Evolutionary conservation across 2,113 vertebrate species (phyloP), one percentile per base, ranked within the genome.

Genomic region (Prietella phreatophila): DNA sequence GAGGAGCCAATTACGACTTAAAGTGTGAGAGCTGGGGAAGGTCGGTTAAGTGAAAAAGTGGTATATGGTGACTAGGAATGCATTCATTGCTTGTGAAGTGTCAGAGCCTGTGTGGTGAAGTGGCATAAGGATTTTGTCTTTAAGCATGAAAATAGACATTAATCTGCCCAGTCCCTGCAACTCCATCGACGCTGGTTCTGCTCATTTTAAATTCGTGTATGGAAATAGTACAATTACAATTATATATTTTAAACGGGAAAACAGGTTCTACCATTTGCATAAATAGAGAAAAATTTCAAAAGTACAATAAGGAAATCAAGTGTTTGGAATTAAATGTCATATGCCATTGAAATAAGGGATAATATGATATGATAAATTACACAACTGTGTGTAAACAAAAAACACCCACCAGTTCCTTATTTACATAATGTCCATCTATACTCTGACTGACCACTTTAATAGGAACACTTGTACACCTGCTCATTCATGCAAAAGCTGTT

Each of bases 11-110:
- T 78, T 78, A 53, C 15, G 42, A 78, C 42, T 78, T 27, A 42
- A 78, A n/a, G 42, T 78, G 75, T n/a, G 75, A 50, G 75, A 78
- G 42, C 42, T n/a, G n/a, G 9, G 42, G 75, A 13, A 42, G 36
- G 71, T 75, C 9, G 3, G 36, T 11, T 39, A 36, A 6, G 13
- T 15, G 15, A 50, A 50, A 78, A 78, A n/a, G 75, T n/a, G 42
- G 22, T 42, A n/a, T 78, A n/a, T 78, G 42, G 42, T 47, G 25
- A 50, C 10, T 13, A 9, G 71, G 69, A 3, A 42, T 53, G 42
- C 42, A 50, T 78, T n/a, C 42, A 78, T 53, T 78, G 42, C 75
- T 78, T 50, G 42, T 27, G 75, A 78, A 78, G 42, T 78, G 75
- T 50, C 42, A 76, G 42, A 50, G 9, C 4, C 73, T 50, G 39